phyloP scores from a whole-genome alignment of 2,888 invertebrate species.

The Saturnia japonica region DNA sequence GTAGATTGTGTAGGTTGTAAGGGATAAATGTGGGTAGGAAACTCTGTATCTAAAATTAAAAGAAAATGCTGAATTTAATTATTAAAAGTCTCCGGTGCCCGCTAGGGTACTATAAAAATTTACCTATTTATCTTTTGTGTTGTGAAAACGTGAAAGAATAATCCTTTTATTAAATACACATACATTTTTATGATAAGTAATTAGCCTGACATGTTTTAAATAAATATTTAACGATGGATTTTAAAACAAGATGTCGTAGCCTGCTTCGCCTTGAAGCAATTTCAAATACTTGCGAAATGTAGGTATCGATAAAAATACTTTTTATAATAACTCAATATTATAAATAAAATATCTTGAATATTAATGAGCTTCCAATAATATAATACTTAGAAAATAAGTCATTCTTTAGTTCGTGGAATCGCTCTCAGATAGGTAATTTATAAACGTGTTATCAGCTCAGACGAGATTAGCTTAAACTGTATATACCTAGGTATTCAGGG shows the following conservation, averaged over 20 bases:
- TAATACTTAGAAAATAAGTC: not conserved
- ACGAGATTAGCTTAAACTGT: no score
- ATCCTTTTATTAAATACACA: not conserved
- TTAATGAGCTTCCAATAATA: constrained; percentile 6
- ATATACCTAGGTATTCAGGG: not conserved
- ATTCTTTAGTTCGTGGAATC: constrained; percentile 2
- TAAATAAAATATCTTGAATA: not conserved
- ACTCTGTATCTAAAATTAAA: no score
- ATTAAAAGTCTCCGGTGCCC: no score
- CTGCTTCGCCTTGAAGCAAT: not conserved
- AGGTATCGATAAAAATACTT: not conserved
- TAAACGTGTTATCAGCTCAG: no score
- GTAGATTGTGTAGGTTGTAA: no score
- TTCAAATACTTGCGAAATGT: not conserved
- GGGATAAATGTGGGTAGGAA: no score
- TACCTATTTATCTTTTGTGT: no score
- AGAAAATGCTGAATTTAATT: no score
- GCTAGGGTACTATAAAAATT: no score
- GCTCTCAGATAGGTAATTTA: not conserved
- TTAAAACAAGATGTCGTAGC: not conserved
- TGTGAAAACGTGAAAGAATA: not conserved
- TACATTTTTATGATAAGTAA: not conserved
- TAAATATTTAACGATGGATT: not conserved
- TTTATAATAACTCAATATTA: not conserved
- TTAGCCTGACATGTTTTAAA: not conserved